A percentile compares a stretch with the other conserved stretches of the same genome.
These are phyloP conservation scores for Drosophila putrida DNA, from an alignment of 2,888 invertebrate genomes.

Conservation along the genomic window DNA sequence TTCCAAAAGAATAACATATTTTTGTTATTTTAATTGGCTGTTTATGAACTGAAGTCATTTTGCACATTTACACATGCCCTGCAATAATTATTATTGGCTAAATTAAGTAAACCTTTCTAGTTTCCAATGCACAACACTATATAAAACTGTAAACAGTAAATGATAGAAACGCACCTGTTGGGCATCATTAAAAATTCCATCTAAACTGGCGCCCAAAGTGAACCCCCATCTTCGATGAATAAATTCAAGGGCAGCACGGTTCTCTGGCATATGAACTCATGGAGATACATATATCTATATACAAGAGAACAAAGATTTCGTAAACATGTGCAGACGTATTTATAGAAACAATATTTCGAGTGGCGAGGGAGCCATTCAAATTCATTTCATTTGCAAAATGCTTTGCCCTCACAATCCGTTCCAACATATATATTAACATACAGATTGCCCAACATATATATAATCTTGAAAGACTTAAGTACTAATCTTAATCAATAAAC, in stretches of 20 bases:
- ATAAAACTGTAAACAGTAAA: constrained; percentile 11
- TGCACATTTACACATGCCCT: constrained; percentile 30
- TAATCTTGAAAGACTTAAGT: background rate
- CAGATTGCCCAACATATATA: background rate
- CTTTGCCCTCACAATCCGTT: background rate
- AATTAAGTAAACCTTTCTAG: constrained; percentile 1
- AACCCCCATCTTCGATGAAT: constrained; percentile 23
- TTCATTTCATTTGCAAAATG: constrained; percentile 19
- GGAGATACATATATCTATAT: constrained; percentile 16
- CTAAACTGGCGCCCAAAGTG: constrained; percentile 9
- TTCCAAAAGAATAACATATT: constrained; percentile 15
- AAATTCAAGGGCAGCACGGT: constrained; percentile 61
- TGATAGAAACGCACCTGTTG: constrained; percentile 43
- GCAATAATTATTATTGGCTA: constrained; percentile 14
- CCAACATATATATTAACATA: background rate
- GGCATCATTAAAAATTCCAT: constrained; percentile 20
- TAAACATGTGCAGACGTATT: constrained; percentile 63
- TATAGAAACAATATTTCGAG: constrained; percentile 50
- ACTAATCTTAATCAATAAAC: constrained; percentile 12
- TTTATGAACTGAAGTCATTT: constrained; percentile 39
- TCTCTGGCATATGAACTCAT: constrained; percentile 21
- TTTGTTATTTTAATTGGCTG: constrained; percentile 10
- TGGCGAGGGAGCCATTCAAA: constrained; percentile 18
- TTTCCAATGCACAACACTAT: background rate
- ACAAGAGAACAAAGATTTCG: constrained; percentile 54